Conservation (phyloP, 2,113 vertebrate species). For the Bubalus kerabau region DNA sequence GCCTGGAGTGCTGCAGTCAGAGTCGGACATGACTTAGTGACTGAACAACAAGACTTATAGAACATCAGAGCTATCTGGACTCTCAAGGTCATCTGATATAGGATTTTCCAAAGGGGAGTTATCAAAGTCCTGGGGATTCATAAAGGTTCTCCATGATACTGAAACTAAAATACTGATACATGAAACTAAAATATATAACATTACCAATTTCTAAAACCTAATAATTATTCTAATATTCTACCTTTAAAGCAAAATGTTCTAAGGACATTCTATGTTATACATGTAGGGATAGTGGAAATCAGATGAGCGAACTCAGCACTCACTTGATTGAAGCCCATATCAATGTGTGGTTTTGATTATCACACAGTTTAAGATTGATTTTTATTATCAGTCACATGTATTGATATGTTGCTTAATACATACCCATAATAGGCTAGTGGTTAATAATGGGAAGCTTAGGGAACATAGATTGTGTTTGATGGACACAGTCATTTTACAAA, state of each 20-base stretch:
- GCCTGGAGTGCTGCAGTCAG: neutral
- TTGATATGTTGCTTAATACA: neutral
- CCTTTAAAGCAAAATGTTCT: neutral
- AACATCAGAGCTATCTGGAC: neutral
- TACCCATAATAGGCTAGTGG: neutral
- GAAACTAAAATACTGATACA: neutral
- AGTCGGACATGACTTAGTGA: neutral
- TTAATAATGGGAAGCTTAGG: neutral
- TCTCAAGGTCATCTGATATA: neutral
- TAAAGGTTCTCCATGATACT: neutral
- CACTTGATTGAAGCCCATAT: neutral
- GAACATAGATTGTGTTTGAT: neutral
- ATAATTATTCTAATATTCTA: neutral
- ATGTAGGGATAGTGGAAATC: neutral
- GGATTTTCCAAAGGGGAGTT: neutral
- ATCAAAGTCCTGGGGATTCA: neutral
- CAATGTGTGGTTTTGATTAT: neutral
- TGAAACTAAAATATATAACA: neutral
- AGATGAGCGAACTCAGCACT: neutral
- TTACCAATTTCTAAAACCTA: neutral
- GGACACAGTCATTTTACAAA: constrained; percentile 5
- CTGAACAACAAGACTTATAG: neutral
- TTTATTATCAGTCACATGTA: neutral
- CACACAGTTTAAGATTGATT: neutral
- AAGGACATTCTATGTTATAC: neutral